Percentiles rank a stretch among this genome's conserved stretches.
Evolutionary conservation across 2,113 vertebrate species (phyloP).

Genomic region (Rhea americana): DNA sequence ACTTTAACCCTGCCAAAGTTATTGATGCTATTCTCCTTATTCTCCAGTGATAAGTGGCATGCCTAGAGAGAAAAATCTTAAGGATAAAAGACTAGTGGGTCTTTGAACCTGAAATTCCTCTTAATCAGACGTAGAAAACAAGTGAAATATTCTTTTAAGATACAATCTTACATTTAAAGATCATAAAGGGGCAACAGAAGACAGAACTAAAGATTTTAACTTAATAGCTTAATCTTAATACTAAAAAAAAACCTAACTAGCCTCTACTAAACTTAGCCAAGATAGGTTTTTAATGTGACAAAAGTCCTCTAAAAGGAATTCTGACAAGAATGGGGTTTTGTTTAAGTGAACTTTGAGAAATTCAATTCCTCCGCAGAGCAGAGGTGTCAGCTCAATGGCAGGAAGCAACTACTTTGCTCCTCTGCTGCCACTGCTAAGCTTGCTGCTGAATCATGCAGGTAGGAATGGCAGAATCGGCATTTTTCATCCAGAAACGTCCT

Average conservation of each 20-base stretch:
- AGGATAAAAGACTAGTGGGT: not conserved
- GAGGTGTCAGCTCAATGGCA: not conserved
- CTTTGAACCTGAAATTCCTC: not conserved
- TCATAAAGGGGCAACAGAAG: not conserved
- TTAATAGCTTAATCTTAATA: not conserved
- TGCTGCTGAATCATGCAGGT: fast-evolving
- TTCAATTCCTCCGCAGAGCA: not conserved
- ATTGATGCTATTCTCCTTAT: not conserved
- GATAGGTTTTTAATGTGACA: not conserved
- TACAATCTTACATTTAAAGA: not conserved
- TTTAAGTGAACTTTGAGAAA: not conserved
- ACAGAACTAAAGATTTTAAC: not conserved
- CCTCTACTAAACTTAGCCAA: not conserved
- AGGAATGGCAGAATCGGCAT: not conserved
- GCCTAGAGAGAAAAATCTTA: not conserved
- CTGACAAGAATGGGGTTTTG: not conserved
- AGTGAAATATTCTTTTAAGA: not conserved
- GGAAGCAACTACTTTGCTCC: not conserved
- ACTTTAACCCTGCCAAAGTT: not conserved
- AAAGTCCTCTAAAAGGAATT: not conserved
- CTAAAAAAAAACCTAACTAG: not conserved
- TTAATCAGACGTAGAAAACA: not conserved
- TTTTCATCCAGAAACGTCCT: not conserved
- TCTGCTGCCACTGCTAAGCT: not conserved
- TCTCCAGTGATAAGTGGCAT: not conserved